Percentiles rank a stretch among this genome's conserved stretches.
Conservation (phyloP, 2,888 invertebrate species). For the Athrips mouffetella region DNA sequence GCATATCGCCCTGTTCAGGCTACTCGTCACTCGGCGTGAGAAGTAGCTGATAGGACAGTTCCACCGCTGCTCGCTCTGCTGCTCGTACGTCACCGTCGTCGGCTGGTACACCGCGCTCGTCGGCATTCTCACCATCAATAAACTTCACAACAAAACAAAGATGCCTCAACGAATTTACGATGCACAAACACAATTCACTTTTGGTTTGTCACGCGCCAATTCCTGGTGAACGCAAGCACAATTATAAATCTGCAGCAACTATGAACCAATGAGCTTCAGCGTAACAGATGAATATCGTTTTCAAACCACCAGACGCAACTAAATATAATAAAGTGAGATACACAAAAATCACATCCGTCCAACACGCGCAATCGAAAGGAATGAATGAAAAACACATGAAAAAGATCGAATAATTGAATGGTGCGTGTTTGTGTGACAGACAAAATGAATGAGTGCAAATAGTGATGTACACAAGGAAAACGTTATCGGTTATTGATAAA, state of each 20-base stretch:
- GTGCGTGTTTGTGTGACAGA: too few species aligned
- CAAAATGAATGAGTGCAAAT: not conserved
- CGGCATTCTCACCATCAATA: slow-evolving; percentile 73
- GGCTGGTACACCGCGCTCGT: slow-evolving; percentile 87
- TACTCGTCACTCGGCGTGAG: slow-evolving; percentile 71
- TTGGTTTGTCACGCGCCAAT: not conserved
- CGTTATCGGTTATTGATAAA: not conserved
- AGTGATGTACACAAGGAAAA: not conserved
- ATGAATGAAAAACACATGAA: slow-evolving; percentile 5
- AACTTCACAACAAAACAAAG: slow-evolving; percentile 33
- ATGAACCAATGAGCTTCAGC: not conserved
- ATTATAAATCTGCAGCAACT: not conserved
- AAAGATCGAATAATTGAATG: slow-evolving; percentile 11
- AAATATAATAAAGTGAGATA: not conserved
- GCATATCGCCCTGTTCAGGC: slow-evolving; percentile 64
- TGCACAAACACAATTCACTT: slow-evolving; percentile 14
- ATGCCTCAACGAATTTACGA: slow-evolving; percentile 12
- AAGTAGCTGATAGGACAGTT: slow-evolving; percentile 77
- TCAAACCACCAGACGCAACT: slow-evolving; percentile 8
- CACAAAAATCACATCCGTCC: slow-evolving; percentile 7
- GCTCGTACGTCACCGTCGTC: slow-evolving; percentile 86
- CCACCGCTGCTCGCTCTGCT: slow-evolving; percentile 77
- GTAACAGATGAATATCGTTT: not conserved
- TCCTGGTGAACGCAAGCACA: not conserved
- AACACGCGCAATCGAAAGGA: slow-evolving; percentile 17